Evolutionary conservation across 2,888 invertebrate species (phyloP).

Genomic region (Argyresthia albistria): DNA sequence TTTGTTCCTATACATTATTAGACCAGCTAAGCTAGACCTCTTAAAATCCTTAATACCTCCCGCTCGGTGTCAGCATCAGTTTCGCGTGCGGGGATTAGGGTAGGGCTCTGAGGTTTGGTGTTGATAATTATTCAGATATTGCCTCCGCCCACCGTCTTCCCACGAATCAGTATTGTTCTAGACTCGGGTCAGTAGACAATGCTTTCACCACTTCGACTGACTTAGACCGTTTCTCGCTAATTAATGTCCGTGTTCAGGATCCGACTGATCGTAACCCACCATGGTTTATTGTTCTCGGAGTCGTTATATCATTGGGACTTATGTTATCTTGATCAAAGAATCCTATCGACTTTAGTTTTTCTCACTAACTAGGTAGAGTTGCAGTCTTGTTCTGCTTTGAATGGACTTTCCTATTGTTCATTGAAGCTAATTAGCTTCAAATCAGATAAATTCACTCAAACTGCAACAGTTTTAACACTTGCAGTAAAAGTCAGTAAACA

Average conservation of each 20-base stretch:
- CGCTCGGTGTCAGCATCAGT: background rate
- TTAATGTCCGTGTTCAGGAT: slow-evolving; percentile 32
- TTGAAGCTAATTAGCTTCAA: too few relatives aligned
- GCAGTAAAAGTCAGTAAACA: too few relatives aligned
- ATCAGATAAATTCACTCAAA: too few relatives aligned
- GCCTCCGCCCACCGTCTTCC: slow-evolving; percentile 42
- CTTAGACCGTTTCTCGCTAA: slow-evolving; percentile 36
- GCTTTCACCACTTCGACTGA: slow-evolving; percentile 41
- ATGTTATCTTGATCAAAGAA: too few relatives aligned
- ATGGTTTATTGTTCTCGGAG: background rate
- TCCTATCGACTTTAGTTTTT: too few relatives aligned
- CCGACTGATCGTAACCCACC: background rate
- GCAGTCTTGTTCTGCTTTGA: too few relatives aligned
- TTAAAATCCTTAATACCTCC: background rate
- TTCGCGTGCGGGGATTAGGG: slow-evolving; percentile 5
- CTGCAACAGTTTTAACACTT: too few relatives aligned
- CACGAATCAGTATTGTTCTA: slow-evolving; percentile 27
- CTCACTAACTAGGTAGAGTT: too few relatives aligned
- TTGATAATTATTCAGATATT: slow-evolving; percentile 31
- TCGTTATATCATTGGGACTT: background rate
- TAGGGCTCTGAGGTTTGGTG: slow-evolving; percentile 23
- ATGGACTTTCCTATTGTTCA: too few relatives aligned
- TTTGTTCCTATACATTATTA: slow-evolving; percentile 23
- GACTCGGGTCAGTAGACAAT: slow-evolving; percentile 33
- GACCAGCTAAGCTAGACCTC: slow-evolving; percentile 19